Percentiles rank a stretch among this genome's conserved stretches.
Evolutionary conservation across 2,888 invertebrate species (phyloP).

Genomic region (Lasioglossum figueresi): DNA sequence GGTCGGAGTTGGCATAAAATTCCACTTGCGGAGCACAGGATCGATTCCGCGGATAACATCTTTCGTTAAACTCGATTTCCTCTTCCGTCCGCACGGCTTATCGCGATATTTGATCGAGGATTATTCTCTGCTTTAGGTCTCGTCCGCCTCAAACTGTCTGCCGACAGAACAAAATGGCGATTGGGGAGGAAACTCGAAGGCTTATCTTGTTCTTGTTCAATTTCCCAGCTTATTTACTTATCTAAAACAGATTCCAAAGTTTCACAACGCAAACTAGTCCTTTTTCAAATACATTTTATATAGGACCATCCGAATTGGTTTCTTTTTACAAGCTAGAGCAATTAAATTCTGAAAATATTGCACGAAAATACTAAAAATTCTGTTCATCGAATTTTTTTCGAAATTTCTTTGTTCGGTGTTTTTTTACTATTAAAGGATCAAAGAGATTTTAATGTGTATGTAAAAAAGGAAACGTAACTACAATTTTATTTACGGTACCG

Average conservation of each 20-base stretch:
- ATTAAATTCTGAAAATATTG: not conserved
- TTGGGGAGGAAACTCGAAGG: not conserved
- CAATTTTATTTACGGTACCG: not conserved
- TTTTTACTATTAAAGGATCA: not conserved
- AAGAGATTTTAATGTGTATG: not conserved
- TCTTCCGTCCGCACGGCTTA: not conserved
- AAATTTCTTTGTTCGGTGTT: too few species aligned
- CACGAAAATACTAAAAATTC: too few species aligned
- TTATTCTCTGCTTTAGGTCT: not conserved
- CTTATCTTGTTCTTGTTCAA: not conserved
- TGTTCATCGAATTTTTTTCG: too few species aligned
- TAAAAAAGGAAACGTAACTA: not conserved
- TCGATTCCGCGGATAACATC: conserved; percentile 22
- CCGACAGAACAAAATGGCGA: not conserved
- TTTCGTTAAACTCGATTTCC: conserved; percentile 15
- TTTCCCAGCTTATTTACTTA: not conserved
- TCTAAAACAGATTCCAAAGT: not conserved
- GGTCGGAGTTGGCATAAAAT: conserved; percentile 39
- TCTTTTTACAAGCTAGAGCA: not conserved
- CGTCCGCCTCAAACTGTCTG: not conserved
- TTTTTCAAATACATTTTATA: too few species aligned
- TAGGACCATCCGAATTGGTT: not conserved
- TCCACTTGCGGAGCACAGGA: not conserved
- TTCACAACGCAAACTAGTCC: not conserved
- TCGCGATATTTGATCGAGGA: not conserved